Evolutionary conservation across 2,888 invertebrate species (phyloP).

Genomic region (Anodontia alba): DNA sequence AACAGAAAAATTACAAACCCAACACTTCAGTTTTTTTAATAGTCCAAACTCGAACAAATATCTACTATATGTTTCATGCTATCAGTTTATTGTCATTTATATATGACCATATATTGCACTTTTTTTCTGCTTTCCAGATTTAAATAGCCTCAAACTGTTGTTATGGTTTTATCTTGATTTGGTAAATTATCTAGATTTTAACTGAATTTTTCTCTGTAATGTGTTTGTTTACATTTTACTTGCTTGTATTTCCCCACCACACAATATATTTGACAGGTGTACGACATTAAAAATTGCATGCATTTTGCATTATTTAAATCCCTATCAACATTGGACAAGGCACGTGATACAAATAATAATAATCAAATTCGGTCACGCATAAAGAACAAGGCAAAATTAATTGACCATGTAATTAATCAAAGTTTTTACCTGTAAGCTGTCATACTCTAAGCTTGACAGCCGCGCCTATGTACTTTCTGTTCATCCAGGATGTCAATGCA

Average conservation of each 20-base stretch:
- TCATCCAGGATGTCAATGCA: not conserved
- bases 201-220: too few species aligned
- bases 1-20: too few species aligned
- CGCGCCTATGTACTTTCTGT: constrained; percentile 16
- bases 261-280: not conserved
- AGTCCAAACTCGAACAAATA: too few species aligned
- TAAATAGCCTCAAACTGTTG: too few species aligned
- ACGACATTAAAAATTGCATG: too few species aligned
- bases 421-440: not conserved
- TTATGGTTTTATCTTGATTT: too few species aligned
- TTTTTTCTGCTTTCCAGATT: too few species aligned
- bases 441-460: not conserved
- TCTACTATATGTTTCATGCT: too few species aligned
- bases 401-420: not conserved
- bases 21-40: too few species aligned
- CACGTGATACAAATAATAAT: not conserved
- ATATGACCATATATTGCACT: too few species aligned
- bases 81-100: too few species aligned
- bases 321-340: not conserved
- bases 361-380: not conserved
- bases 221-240: not conserved
- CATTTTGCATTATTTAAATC: not conserved
- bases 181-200: too few species aligned
- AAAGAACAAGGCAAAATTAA: not conserved
- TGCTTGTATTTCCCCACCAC: not conserved